phyloP scores from a whole-genome alignment of 1,140 invertebrate species.

The Sweltsa coloradensis region DNA sequence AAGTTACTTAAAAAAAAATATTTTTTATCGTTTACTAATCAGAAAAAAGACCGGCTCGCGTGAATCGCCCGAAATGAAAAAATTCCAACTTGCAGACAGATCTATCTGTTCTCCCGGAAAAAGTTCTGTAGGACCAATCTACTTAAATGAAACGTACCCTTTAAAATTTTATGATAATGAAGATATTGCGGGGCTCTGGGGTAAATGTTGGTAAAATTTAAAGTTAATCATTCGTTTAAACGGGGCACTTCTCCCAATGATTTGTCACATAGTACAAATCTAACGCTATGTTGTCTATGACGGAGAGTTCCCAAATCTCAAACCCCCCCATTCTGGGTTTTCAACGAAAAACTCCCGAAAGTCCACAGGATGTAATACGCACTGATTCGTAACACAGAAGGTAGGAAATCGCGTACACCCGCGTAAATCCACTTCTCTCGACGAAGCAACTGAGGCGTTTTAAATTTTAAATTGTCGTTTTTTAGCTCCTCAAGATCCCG shows the following conservation, averaged over 20 bases:
- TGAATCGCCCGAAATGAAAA: too few species aligned
- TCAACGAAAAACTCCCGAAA: slow-evolving; percentile 3
- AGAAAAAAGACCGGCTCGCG: too few species aligned
- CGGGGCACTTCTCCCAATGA: slow-evolving; percentile 28
- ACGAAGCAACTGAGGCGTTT: not conserved
- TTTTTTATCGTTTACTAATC: too few species aligned
- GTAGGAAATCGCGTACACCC: not conserved
- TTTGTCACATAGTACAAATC: slow-evolving; percentile 30
- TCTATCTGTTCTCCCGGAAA: too few species aligned
- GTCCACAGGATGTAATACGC: not conserved
- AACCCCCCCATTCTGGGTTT: slow-evolving; percentile 3
- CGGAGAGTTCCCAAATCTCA: slow-evolving; percentile 28
- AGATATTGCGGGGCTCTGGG: too few species aligned
- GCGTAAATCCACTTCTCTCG: slow-evolving; percentile 2
- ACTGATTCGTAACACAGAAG: not conserved
- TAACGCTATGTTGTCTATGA: slow-evolving; percentile 33
- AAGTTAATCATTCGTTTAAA: slow-evolving; percentile 13
- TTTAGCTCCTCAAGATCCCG: slow-evolving; percentile 1
- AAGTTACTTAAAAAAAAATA: too few species aligned
- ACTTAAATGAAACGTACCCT: too few species aligned
- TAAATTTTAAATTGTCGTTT: not conserved
- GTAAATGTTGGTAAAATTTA: too few species aligned
- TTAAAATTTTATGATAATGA: too few species aligned
- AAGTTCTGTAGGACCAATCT: too few species aligned
- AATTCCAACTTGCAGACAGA: too few species aligned